phyloP scores from a whole-genome alignment of 2,113 vertebrate genomes.

The Egretta garzetta region DNA sequence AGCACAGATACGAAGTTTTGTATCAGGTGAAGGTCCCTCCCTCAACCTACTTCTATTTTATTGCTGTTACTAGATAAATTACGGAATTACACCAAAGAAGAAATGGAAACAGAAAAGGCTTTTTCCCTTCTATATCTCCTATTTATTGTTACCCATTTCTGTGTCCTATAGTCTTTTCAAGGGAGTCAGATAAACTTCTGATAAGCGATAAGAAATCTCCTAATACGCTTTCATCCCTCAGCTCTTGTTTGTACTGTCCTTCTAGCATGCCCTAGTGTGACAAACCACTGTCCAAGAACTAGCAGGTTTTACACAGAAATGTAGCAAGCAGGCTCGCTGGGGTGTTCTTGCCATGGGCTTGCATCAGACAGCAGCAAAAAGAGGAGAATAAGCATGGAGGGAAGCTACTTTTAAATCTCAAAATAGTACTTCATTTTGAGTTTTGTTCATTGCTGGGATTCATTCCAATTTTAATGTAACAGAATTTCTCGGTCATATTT shows the following conservation, averaged over 20 bases:
- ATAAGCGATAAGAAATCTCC: background rate
- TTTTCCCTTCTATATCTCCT: background rate
- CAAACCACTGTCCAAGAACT: background rate
- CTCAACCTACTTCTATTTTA: background rate
- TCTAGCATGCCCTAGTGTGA: background rate
- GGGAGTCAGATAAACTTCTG: background rate
- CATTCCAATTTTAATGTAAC: constrained; percentile 44
- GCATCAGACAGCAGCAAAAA: background rate
- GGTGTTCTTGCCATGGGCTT: background rate
- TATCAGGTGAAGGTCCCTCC: background rate
- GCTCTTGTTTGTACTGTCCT: background rate
- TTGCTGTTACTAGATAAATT: background rate
- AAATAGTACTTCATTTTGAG: background rate
- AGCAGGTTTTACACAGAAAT: background rate
- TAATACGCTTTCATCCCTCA: background rate
- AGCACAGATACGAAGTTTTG: background rate
- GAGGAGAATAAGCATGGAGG: background rate
- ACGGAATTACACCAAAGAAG: background rate
- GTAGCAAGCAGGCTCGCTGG: background rate
- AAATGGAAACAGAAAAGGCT: background rate
- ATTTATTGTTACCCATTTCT: background rate
- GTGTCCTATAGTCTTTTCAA: background rate
- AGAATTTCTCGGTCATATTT: constrained; percentile 13
- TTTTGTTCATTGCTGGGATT: constrained; percentile 1
- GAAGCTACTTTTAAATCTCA: constrained; percentile 6